Conservation (phyloP, 2,113 vertebrate genomes). For the Ploceus nigricollis region DNA sequence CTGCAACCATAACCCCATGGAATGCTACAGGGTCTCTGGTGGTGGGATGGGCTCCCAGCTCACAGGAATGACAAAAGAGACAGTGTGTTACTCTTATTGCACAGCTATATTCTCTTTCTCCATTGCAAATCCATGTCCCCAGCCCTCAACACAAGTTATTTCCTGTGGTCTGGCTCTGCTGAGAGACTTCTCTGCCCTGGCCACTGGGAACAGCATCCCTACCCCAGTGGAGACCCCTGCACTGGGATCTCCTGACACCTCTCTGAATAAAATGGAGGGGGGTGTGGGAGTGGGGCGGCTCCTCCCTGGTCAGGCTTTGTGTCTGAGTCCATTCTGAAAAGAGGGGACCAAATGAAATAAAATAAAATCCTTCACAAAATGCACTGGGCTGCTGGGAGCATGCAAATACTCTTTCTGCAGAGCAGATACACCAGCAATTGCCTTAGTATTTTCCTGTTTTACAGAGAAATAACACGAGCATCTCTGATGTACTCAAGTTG, state of each 20-base stretch:
- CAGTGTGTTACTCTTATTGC: neutral
- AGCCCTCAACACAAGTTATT: neutral
- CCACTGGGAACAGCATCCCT: neutral
- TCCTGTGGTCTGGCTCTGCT: neutral
- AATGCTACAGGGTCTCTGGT: neutral
- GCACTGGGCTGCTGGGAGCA: neutral
- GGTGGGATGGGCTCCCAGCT: neutral
- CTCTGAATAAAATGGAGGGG: neutral
- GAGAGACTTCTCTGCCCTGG: neutral
- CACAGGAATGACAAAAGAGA: neutral
- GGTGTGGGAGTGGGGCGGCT: neutral
- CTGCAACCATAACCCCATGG: neutral
- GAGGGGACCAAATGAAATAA: neutral
- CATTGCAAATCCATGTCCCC: neutral
- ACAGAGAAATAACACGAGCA: neutral
- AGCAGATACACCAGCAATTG: conserved; percentile 1
- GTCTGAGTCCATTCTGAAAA: neutral
- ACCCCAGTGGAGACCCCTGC: neutral
- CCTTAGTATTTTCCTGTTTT: neutral
- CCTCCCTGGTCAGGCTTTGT: neutral
- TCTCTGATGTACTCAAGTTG: neutral
- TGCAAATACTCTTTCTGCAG: neutral
- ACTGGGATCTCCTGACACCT: neutral
- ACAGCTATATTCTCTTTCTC: neutral
- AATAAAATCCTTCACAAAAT: neutral